phyloP scores from a whole-genome alignment of 2,797 vertebrate species.

The Carapus acus region DNA sequence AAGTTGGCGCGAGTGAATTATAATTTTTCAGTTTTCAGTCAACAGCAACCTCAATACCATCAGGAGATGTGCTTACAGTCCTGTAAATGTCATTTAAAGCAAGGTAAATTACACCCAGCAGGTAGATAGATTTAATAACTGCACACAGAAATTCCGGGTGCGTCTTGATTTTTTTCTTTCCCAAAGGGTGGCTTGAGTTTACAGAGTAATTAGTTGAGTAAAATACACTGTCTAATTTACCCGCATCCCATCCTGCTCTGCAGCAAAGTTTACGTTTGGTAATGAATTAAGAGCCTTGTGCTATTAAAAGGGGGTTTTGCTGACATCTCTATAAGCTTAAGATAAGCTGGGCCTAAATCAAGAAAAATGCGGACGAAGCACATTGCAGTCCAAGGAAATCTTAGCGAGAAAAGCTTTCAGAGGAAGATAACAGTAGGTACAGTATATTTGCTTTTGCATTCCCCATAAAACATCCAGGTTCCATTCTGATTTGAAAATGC shows the following conservation, averaged over 20 bases:
- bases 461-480: constrained; percentile 40
- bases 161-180: constrained; percentile 32
- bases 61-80: constrained; percentile 8
- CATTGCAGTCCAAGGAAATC: constrained; percentile 63
- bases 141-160: constrained; percentile 31
- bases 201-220: constrained; percentile 69
- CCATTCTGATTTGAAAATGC: constrained; percentile 44
- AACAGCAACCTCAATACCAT: constrained; percentile 16
- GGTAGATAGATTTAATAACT: constrained; percentile 47
- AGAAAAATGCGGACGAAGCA: constrained; percentile 65
- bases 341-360: constrained; percentile 70
- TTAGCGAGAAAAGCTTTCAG: constrained; percentile 52
- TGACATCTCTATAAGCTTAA: constrained; percentile 69
- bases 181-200: constrained; percentile 50
- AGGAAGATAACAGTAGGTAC: constrained; percentile 57
- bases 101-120: constrained; percentile 33
- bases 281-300: constrained; percentile 66
- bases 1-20: constrained; percentile 7
- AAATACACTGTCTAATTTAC: constrained; percentile 55
- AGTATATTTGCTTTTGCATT: constrained; percentile 50
- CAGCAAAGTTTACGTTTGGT: constrained; percentile 67
- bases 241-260: constrained; percentile 51
- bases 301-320: constrained; percentile 66
- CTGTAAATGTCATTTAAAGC: constrained; percentile 33
- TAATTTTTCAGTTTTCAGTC: constrained; percentile 15